Evolutionary conservation across 2,888 invertebrate genomes (phyloP).

Genomic region (Spatulosminthurus flaviceps): DNA sequence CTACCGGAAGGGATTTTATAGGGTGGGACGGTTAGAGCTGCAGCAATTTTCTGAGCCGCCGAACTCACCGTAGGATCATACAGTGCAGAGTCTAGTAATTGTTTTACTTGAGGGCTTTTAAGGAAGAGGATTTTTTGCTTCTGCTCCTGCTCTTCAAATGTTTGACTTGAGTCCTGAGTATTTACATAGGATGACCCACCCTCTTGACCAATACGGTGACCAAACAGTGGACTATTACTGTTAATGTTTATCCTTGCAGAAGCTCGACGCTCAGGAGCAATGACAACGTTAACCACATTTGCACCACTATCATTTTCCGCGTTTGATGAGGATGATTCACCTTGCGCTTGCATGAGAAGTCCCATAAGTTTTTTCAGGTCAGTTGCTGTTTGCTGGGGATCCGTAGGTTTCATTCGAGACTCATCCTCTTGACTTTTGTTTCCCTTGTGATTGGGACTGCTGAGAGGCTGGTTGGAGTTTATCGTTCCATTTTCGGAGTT

Average conservation of each 20-base stretch:
- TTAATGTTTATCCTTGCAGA: slow-evolving; percentile 11
- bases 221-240: neutral
- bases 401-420: slow-evolving; percentile 58
- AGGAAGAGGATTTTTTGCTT: slow-evolving; percentile 61
- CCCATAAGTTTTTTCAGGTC: slow-evolving; percentile 62
- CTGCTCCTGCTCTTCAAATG: neutral
- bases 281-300: slow-evolving; percentile 62
- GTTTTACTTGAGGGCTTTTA: slow-evolving; percentile 62
- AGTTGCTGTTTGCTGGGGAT: slow-evolving; percentile 62
- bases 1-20: slow-evolving; percentile 27
- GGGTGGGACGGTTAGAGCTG: slow-evolving; percentile 54
- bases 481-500: slow-evolving; percentile 44
- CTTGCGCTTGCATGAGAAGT: slow-evolving; percentile 58
- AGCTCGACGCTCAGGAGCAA: slow-evolving; percentile 55
- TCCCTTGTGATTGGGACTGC: neutral
- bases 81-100: slow-evolving; percentile 59
- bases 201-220: slow-evolving; percentile 18
- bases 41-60: slow-evolving; percentile 60
- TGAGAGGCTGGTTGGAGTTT: neutral
- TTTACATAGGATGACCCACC: slow-evolving; percentile 22
- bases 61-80: slow-evolving; percentile 58
- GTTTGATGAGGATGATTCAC: neutral
- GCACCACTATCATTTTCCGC: slow-evolving; percentile 50
- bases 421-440: slow-evolving; percentile 20
- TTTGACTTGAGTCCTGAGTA: neutral